These are phyloP conservation scores for Gastrophysa polygoni DNA, from an alignment of 2,888 invertebrate species.

Conservation along the genomic window DNA sequence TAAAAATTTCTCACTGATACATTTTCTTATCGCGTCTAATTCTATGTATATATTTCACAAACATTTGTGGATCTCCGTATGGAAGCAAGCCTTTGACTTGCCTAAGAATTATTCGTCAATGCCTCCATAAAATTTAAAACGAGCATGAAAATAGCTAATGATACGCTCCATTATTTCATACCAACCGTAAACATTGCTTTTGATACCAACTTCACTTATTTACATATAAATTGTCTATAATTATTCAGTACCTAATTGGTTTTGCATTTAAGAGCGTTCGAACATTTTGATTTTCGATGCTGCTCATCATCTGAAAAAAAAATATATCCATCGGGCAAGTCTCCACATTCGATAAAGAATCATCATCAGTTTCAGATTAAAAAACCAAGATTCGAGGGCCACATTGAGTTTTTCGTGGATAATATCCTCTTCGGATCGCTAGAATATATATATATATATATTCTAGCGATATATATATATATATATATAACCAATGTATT, in stretches of 20 bases:
- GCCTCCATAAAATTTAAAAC: conserved; percentile 33
- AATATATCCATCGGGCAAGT: not conserved
- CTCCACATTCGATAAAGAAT: too few species aligned
- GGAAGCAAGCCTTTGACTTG: conserved; percentile 8
- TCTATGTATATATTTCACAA: too few species aligned
- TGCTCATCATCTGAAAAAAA: not conserved
- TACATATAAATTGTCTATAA: conserved; percentile 28
- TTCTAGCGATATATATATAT: too few species aligned
- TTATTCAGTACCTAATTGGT: conserved; percentile 19
- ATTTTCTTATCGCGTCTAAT: too few species aligned
- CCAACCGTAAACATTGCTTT: conserved; percentile 17
- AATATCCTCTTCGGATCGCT: too few species aligned
- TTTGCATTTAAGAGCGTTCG: not conserved
- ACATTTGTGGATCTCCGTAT: too few species aligned
- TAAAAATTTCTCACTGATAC: too few species aligned
- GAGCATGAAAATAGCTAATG: conserved; percentile 35
- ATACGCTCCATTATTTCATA: conserved; percentile 28
- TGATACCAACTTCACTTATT: conserved; percentile 22
- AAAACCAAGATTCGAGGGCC: too few species aligned
- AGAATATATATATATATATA: too few species aligned
- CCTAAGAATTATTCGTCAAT: not conserved
- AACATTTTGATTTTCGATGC: not conserved
- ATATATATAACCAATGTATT: too few species aligned
- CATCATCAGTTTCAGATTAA: too few species aligned
- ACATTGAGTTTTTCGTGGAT: too few species aligned